These are phyloP conservation scores for Drosophila biarmipes DNA, from an alignment of 1,140 invertebrate genomes.

Conservation along the genomic window DNA sequence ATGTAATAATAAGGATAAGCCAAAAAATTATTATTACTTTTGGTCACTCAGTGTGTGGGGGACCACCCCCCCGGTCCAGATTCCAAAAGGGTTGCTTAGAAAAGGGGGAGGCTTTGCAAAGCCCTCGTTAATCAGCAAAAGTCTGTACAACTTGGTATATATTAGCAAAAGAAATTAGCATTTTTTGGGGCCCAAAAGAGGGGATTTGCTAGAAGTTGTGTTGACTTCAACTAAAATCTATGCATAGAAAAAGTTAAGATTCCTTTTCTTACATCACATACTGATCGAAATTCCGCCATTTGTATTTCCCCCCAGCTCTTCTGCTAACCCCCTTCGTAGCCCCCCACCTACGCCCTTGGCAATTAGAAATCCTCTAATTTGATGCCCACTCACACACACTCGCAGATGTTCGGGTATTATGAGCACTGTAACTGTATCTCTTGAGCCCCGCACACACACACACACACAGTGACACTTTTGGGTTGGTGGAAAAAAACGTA, in stretches of 20 bases:
- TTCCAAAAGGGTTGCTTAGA: conserved; percentile 12
- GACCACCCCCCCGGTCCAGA: not conserved
- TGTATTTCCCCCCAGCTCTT: not conserved
- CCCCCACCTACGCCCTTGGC: conserved; percentile 18
- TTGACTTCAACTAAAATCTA: not conserved
- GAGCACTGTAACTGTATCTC: conserved; percentile 49
- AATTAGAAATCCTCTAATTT: conserved; percentile 73
- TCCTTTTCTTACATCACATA: not conserved
- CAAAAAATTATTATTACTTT: conserved; percentile 84
- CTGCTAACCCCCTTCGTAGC: not conserved
- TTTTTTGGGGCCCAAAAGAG: not conserved
- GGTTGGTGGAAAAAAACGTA: conserved; percentile 4
- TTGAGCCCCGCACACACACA: conserved; percentile 16
- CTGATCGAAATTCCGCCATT: not conserved
- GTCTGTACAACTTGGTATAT: not conserved
- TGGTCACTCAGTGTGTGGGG: conserved; percentile 31
- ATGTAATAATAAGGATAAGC: conserved; percentile 84
- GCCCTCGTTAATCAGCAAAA: conserved; percentile 24
- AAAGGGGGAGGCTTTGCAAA: conserved; percentile 6
- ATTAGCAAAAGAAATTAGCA: conserved; percentile 10
- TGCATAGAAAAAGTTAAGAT: not conserved
- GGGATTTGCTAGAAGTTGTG: not conserved
- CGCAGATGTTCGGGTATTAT: conserved; percentile 16
- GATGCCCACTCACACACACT: conserved; percentile 46
- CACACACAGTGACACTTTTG: conserved; percentile 59